These are phyloP conservation scores for Delphinapterus leucas DNA, from an alignment of 2,113 vertebrate genomes.

Conservation along the genomic window DNA sequence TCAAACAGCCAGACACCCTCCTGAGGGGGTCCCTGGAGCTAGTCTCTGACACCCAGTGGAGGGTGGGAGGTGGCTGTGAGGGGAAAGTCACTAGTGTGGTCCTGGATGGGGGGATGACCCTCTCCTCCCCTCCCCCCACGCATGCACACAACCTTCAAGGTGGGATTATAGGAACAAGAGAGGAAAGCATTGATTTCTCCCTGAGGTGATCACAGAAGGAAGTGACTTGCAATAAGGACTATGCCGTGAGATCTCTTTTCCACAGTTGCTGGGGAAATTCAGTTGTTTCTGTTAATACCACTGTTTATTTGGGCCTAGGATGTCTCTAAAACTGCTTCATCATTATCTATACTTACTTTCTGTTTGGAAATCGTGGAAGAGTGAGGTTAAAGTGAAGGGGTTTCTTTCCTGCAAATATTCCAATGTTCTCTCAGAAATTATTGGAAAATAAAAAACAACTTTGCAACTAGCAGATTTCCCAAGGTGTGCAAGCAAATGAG, in stretches of 20 bases:
- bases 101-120: no score
- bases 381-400: background rate
- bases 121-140: background rate
- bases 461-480: background rate
- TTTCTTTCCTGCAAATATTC: background rate
- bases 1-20: background rate
- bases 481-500: background rate
- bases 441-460: slow-evolving; percentile 2
- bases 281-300: slow-evolving; percentile 1
- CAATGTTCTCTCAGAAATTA: background rate
- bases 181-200: background rate
- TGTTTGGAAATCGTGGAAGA: background rate
- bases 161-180: background rate
- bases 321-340: background rate
- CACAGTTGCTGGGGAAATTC: background rate
- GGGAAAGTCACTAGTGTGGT: background rate
- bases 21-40: background rate
- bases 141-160: background rate
- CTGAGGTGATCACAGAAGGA: background rate
- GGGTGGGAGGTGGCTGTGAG: background rate
- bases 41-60: background rate
- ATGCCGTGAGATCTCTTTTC: background rate
- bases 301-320: background rate
- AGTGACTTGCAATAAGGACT: background rate
- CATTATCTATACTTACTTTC: background rate